These are phyloP conservation scores for Drosophila ercepeae DNA, from an alignment of 1,140 invertebrate genomes.

Conservation along the genomic window DNA sequence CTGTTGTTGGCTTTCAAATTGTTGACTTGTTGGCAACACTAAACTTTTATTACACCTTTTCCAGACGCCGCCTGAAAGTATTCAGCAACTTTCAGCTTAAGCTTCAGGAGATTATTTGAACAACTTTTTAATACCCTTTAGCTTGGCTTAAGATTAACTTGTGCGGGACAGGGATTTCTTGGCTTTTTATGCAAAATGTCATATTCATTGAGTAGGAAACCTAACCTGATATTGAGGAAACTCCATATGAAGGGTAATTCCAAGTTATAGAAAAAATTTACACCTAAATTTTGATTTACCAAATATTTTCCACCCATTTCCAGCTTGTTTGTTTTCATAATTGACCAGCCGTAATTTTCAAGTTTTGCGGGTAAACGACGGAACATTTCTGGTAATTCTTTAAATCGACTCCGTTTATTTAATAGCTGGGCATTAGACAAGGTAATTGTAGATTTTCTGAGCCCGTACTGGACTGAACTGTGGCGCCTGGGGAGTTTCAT, in stretches of 20 bases:
- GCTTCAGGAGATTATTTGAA: not conserved
- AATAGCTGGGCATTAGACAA: conserved; percentile 42
- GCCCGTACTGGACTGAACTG: conserved; percentile 7
- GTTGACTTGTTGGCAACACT: conserved; percentile 54
- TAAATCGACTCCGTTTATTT: conserved; percentile 57
- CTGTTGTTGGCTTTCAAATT: not conserved
- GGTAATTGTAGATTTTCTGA: conserved; percentile 32
- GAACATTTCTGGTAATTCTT: conserved; percentile 56
- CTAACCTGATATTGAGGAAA: too few species aligned
- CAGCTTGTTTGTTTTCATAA: conserved; percentile 37
- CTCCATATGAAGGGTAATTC: too few species aligned
- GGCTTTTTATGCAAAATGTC: not conserved
- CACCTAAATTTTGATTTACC: not conserved
- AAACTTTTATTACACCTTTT: conserved; percentile 24
- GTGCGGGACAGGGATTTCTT: not conserved
- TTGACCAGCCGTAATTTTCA: conserved; percentile 24
- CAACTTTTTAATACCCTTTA: not conserved
- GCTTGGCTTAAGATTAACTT: not conserved
- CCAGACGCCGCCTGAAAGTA: conserved; percentile 54
- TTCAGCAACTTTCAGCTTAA: conserved; percentile 11
- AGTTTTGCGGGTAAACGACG: conserved; percentile 38
- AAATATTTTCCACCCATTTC: not conserved
- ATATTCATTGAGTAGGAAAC: too few species aligned
- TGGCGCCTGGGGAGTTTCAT: conserved; percentile 55
- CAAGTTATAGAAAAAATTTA: too few species aligned